phyloP scores from a whole-genome alignment of 1,140 invertebrate genomes.

The Drosophila tristis region DNA sequence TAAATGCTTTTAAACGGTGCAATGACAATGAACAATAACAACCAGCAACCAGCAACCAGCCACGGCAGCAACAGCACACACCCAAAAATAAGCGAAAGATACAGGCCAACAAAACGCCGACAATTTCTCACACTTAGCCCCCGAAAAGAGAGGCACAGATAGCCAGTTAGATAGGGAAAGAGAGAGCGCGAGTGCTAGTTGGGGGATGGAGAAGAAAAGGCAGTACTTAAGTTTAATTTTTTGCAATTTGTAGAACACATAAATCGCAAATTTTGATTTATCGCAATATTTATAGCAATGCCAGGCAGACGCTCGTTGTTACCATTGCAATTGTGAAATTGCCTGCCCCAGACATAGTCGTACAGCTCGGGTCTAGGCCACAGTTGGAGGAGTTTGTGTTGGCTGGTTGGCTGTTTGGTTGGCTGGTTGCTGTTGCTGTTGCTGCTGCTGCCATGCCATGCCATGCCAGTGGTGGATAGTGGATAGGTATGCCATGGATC shows the following conservation, averaged over 20 bases:
- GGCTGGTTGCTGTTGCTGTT: slow-evolving; percentile 8
- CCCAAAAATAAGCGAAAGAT: slow-evolving; percentile 39
- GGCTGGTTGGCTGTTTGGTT: slow-evolving; percentile 10
- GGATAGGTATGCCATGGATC: slow-evolving; percentile 29
- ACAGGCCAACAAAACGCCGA: slow-evolving; percentile 64
- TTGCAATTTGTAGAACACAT: slow-evolving; percentile 83
- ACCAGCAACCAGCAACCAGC: not conserved
- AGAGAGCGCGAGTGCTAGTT: slow-evolving; percentile 4
- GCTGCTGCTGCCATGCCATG: slow-evolving; percentile 1
- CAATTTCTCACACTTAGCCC: slow-evolving; percentile 78
- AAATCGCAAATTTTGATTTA: slow-evolving; percentile 83
- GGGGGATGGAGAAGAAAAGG: slow-evolving; percentile 33
- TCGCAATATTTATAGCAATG: slow-evolving; percentile 83
- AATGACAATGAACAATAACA: slow-evolving; percentile 80
- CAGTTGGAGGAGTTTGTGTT: slow-evolving; percentile 37
- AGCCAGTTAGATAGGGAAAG: slow-evolving; percentile 1
- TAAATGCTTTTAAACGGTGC: slow-evolving; percentile 81
- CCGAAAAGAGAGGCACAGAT: slow-evolving; percentile 9
- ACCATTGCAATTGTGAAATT: slow-evolving; percentile 83
- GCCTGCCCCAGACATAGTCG: slow-evolving; percentile 33
- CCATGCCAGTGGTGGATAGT: not conserved
- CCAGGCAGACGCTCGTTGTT: slow-evolving; percentile 73
- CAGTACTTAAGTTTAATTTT: slow-evolving; percentile 83
- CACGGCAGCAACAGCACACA: slow-evolving; percentile 37
- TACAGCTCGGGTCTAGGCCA: slow-evolving; percentile 14